phyloP scores from a whole-genome alignment of 2,888 invertebrate species.

The Amaurobius ferox region DNA sequence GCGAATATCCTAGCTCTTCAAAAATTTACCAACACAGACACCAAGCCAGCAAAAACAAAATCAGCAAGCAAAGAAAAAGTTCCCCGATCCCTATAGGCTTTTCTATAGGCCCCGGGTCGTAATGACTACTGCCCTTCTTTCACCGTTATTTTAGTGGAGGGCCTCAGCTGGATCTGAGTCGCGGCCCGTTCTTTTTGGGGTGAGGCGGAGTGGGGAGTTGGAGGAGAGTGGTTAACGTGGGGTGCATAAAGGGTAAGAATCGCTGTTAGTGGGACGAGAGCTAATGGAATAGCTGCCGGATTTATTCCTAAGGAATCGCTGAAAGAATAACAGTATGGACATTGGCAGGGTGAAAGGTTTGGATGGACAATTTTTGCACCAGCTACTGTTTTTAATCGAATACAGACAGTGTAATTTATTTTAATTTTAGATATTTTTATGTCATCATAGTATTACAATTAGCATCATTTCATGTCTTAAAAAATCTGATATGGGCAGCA shows the following conservation, averaged over 20 bases:
- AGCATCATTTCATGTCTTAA: no score
- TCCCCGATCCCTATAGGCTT: neutral
- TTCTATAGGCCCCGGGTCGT: neutral
- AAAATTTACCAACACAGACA: neutral
- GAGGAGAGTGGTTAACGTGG: slow-evolving; percentile 2
- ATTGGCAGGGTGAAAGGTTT: no score
- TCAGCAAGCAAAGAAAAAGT: neutral
- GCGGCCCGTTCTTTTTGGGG: neutral
- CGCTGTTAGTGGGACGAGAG: slow-evolving; percentile 43
- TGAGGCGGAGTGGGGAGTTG: neutral
- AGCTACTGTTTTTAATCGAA: no score
- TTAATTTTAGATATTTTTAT: no score
- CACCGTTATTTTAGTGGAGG: neutral
- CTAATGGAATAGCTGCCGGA: neutral
- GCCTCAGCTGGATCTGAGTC: neutral
- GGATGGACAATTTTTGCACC: no score
- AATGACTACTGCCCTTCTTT: slow-evolving; percentile 30
- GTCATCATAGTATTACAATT: no score
- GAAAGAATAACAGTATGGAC: no score
- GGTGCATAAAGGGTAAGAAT: slow-evolving; percentile 47
- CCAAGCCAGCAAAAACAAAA: neutral
- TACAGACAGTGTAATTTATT: no score
- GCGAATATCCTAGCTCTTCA: no score
- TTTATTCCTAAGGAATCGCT: no score
- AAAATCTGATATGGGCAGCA: no score